Conservation (phyloP, 2,113 vertebrate genomes). For the Cheilinus undulatus region DNA sequence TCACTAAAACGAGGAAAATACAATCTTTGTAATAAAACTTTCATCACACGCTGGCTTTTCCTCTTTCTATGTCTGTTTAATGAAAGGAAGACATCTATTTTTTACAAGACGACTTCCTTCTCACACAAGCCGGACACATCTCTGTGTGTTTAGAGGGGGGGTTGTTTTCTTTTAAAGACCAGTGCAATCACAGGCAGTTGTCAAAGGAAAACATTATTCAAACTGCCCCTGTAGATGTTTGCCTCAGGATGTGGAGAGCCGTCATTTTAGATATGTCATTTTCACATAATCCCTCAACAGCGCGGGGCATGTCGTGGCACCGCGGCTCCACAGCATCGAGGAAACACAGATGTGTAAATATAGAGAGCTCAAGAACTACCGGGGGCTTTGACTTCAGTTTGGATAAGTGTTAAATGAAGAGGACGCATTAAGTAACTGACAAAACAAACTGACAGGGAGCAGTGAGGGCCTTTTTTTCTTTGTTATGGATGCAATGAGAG, state of each 20-base stretch:
- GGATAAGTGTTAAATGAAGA: slow-evolving; percentile 33
- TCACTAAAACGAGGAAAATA: slow-evolving; percentile 44
- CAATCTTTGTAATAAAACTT: slow-evolving; percentile 43
- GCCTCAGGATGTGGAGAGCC: slow-evolving; percentile 39
- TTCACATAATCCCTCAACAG: slow-evolving; percentile 49
- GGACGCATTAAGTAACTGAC: slow-evolving; percentile 43
- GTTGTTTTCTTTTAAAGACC: slow-evolving; percentile 52
- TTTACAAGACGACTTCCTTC: slow-evolving; percentile 42
- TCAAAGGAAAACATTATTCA: slow-evolving; percentile 54
- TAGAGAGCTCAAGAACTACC: slow-evolving; percentile 12
- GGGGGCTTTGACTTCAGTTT: slow-evolving; percentile 44
- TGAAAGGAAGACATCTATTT: slow-evolving; percentile 31
- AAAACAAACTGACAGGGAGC: slow-evolving; percentile 55
- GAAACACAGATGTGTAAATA: slow-evolving; percentile 40
- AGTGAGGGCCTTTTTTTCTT: slow-evolving; percentile 18
- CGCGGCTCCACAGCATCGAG: slow-evolving; percentile 3
- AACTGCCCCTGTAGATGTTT: slow-evolving; percentile 11
- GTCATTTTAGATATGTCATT: slow-evolving; percentile 38
- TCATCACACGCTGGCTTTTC: background rate
- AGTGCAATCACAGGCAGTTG: slow-evolving; percentile 32
- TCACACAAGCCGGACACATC: slow-evolving; percentile 43
- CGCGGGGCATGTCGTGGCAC: slow-evolving; percentile 56
- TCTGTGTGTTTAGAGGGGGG: slow-evolving; percentile 51
- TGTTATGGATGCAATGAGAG: slow-evolving; percentile 30
- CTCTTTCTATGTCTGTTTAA: slow-evolving; percentile 24